Evolutionary conservation across 1,140 invertebrate genomes (phyloP), one percentile per base, ranked within the genome.

Genomic region (Dinothrombium tinctorium): DNA sequence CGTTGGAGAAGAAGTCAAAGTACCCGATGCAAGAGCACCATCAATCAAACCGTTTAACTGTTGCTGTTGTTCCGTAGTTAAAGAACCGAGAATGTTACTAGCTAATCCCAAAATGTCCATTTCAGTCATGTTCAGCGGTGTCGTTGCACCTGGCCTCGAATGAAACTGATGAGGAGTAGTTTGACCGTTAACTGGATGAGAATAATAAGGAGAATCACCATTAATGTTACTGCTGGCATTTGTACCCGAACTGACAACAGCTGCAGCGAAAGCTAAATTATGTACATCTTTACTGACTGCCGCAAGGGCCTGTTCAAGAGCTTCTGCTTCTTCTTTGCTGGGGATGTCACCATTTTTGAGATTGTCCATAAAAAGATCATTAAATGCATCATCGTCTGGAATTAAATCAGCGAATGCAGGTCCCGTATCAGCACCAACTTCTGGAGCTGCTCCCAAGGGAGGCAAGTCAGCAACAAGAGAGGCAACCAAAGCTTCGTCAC

Each of bases 341-440:
- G 73, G 69, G 51, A 71, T 67, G 53, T 71, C 25, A n/a, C 40
- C 28, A 35, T 37, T 43, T 24, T 44, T 33, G 4, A 26, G 23
- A 42, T 35, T 65, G 74, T 72, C 70, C 50, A 69, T 70, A 59
- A 87, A 84, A 42, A 87, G 69, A 55, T 87, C 81, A 55, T 74
- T 80, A 56, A 90, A 84, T 51, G 81, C 80, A 26, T 42, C 41
- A 23, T 38, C 37, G 48, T 80, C 74, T 41, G 80, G 78, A 52
- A 86, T 73, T 54, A 89, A 73, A 52, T 84, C 74, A 47, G 41
- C 41, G 20, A 9, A 19, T 37, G 35, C 11, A 39, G 37, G 24
- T 9, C 21, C 37, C 17, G 37, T 9, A 20, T 14, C 23, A 39
- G 23, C 15, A 4, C 22, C 37, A 21, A 12, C 23, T 21, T 36